A percentile compares a stretch with the other conserved stretches of the same genome.
Conservation (phyloP, 2,797 vertebrate genomes). For the Hozukius guyotensis region DNA sequence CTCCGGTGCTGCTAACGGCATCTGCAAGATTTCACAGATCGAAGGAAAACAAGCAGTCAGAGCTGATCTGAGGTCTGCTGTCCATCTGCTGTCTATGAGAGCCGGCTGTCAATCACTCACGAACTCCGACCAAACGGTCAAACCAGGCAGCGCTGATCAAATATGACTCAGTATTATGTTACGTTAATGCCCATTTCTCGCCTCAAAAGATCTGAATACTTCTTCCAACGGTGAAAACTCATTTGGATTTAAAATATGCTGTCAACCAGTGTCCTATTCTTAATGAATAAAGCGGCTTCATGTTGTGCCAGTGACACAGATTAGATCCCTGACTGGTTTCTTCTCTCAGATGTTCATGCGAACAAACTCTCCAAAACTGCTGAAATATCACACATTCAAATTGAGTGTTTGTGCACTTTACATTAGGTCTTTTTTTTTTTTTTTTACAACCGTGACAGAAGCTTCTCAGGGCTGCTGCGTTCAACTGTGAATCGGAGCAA, state of each 20-base stretch:
- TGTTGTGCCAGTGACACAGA: constrained; percentile 9
- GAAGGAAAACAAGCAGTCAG: too few relatives aligned
- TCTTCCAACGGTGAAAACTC: neutral
- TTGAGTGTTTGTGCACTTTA: neutral
- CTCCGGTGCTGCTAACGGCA: too few relatives aligned
- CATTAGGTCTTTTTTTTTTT: neutral
- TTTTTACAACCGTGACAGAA: neutral
- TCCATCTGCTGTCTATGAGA: too few relatives aligned
- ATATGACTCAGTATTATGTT: too few relatives aligned
- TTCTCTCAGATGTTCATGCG: neutral
- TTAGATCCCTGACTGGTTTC: neutral
- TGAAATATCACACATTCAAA: neutral
- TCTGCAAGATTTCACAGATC: too few relatives aligned
- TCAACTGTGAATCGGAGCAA: neutral
- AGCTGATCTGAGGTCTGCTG: too few relatives aligned
- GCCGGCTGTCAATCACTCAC: too few relatives aligned
- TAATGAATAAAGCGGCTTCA: neutral
- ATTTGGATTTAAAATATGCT: neutral
- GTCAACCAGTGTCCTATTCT: neutral
- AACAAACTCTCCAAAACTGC: neutral
- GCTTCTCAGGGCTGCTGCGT: neutral
- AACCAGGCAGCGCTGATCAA: too few relatives aligned
- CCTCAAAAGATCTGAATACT: too few relatives aligned
- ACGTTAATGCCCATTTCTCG: too few relatives aligned
- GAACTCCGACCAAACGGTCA: too few relatives aligned